A percentile compares a stretch with the other conserved stretches of the same genome.
Evolutionary conservation across 2,888 invertebrate species (phyloP).

Genomic region (Lithophane semibrunnea): DNA sequence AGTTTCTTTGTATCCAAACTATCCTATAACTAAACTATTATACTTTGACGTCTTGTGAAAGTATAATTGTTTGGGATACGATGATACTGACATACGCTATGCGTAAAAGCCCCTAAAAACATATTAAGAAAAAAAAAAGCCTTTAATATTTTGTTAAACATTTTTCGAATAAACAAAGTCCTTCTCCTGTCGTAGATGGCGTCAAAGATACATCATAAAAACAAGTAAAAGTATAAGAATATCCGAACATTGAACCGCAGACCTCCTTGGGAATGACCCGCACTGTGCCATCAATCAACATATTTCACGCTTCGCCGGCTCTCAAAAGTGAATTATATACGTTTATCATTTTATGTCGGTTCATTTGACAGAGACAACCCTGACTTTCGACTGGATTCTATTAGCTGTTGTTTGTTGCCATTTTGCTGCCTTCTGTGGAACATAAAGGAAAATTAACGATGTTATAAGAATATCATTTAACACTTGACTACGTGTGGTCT

Average conservation of each 20-base stretch:
- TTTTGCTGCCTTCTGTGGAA: slow-evolving; percentile 50
- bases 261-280: slow-evolving; percentile 64
- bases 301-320: slow-evolving; percentile 67
- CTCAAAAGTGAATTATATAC: slow-evolving; percentile 59
- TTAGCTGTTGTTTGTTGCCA: slow-evolving; percentile 45
- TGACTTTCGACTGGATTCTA: slow-evolving; percentile 74
- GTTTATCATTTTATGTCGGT: slow-evolving; percentile 55
- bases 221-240: slow-evolving; percentile 54
- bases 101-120: no score
- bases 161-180: slow-evolving; percentile 29
- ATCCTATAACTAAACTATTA: no score
- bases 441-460: slow-evolving; percentile 55
- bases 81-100: no score
- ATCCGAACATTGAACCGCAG: slow-evolving; percentile 71
- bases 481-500: slow-evolving; percentile 20
- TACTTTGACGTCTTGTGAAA: no score
- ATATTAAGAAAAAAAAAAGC: no score
- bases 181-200: slow-evolving; percentile 50
- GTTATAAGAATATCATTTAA: slow-evolving; percentile 26
- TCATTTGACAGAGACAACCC: slow-evolving; percentile 63
- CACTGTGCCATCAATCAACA: slow-evolving; percentile 70
- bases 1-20: slow-evolving; percentile 10
- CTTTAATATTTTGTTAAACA: no score
- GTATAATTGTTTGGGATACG: no score
- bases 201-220: slow-evolving; percentile 43